These are phyloP conservation scores for Campylomormyrus tamandua DNA, from an alignment of 2,113 vertebrate species.

Conservation along the genomic window DNA sequence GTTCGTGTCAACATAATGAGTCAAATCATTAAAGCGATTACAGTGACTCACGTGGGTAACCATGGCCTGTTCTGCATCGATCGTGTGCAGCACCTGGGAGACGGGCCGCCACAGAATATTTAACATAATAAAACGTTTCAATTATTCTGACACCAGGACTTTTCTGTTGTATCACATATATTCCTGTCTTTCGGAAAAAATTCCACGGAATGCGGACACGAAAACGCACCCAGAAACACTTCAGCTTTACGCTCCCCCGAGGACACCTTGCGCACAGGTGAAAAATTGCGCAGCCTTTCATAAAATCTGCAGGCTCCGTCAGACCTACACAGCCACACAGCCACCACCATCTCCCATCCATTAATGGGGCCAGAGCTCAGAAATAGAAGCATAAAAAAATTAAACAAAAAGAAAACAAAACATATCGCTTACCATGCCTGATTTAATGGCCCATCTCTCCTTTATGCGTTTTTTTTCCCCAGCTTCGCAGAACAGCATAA, in stretches of 20 bases:
- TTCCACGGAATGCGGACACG: not conserved
- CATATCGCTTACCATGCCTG: not conserved
- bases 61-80: not conserved
- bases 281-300: not conserved
- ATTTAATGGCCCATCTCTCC: not conserved
- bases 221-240: not conserved
- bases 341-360: not conserved
- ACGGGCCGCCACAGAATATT: not conserved
- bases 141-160: not conserved
- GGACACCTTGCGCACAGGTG: not conserved
- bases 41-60: too few species aligned
- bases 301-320: not conserved
- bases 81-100: not conserved
- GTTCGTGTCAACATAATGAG: not conserved
- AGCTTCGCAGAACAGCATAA: not conserved
- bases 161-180: not conserved
- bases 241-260: not conserved
- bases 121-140: not conserved
- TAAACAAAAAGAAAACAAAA: not conserved
- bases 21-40: constrained; percentile 6
- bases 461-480: not conserved
- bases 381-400: not conserved
- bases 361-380: not conserved
- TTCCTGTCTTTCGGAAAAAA: not conserved
- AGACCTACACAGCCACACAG: not conserved